Percentiles rank a stretch among this genome's conserved stretches.
Evolutionary conservation across 2,888 invertebrate genomes (phyloP).

Genomic region (Heliconius erato): DNA sequence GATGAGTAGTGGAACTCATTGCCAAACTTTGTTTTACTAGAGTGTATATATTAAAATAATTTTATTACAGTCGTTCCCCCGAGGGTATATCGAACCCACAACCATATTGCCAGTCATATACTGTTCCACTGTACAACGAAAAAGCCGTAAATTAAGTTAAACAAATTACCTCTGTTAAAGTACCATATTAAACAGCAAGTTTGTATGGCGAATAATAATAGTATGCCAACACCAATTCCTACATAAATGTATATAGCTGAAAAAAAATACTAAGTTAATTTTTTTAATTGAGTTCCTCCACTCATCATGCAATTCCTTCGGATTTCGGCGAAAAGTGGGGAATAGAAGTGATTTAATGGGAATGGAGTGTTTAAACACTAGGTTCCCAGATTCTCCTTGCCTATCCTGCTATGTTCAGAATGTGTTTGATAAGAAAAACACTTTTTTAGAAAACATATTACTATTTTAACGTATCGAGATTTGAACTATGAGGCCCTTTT

Average conservation of each 20-base stretch:
- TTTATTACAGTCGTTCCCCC: background rate
- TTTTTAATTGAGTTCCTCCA: background rate
- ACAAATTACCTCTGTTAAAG: conserved; percentile 11
- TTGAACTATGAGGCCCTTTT: too few relatives aligned
- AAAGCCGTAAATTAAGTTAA: background rate
- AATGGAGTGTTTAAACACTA: background rate
- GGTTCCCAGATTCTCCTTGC: background rate
- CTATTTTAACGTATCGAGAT: too few relatives aligned
- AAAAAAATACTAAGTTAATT: background rate
- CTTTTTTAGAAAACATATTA: too few relatives aligned
- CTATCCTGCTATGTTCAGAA: background rate
- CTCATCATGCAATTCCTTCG: background rate
- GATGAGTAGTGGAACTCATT: too few relatives aligned
- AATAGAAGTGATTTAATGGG: background rate
- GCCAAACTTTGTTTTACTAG: too few relatives aligned
- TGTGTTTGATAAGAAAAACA: background rate
- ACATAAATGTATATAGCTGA: conserved; percentile 3
- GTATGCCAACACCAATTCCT: background rate
- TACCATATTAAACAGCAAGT: conserved; percentile 9
- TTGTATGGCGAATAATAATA: background rate
- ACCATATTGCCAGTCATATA: background rate
- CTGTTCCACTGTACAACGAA: background rate
- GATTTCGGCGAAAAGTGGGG: background rate
- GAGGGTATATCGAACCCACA: background rate
- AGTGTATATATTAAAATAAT: background rate